These are phyloP conservation scores for Colletes gigas DNA, from an alignment of 1,140 invertebrate species.

Conservation along the genomic window DNA sequence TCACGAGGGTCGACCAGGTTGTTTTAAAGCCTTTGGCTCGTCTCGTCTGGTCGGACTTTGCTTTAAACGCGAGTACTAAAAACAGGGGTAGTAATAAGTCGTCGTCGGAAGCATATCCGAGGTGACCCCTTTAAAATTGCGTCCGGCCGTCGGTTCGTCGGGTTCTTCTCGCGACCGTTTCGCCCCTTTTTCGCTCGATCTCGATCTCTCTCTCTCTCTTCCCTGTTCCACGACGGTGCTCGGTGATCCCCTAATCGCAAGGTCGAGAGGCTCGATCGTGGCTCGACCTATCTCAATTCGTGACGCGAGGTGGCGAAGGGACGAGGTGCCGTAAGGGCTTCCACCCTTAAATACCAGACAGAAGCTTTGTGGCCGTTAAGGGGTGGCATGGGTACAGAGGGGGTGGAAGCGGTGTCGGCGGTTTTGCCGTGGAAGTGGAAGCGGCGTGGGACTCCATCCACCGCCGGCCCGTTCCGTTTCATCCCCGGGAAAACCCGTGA, in stretches of 20 bases:
- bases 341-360: conserved; percentile 72
- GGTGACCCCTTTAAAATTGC: conserved; percentile 56
- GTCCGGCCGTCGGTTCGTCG: neutral
- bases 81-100: neutral
- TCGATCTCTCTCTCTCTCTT: neutral
- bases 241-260: conserved; percentile 57
- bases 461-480: conserved; percentile 73
- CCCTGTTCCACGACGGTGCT: neutral
- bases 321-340: conserved; percentile 62
- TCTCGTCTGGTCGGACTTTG: too few relatives aligned
- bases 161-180: neutral
- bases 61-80: neutral
- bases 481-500: conserved; percentile 80
- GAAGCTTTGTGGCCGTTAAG: conserved; percentile 68
- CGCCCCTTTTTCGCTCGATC: conserved; percentile 23
- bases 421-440: conserved; percentile 65
- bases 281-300: conserved; percentile 68
- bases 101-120: conserved; percentile 23
- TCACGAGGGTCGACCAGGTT: neutral
- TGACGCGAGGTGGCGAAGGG: conserved; percentile 55
- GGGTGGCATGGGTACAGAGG: conserved; percentile 56
- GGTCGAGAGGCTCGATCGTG: conserved; percentile 65
- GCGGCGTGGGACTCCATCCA: conserved; percentile 72
- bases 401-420: conserved; percentile 54
- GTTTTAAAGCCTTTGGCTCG: neutral